phyloP scores from a whole-genome alignment of 1,140 invertebrate species.

The Bombyx mandarina region DNA sequence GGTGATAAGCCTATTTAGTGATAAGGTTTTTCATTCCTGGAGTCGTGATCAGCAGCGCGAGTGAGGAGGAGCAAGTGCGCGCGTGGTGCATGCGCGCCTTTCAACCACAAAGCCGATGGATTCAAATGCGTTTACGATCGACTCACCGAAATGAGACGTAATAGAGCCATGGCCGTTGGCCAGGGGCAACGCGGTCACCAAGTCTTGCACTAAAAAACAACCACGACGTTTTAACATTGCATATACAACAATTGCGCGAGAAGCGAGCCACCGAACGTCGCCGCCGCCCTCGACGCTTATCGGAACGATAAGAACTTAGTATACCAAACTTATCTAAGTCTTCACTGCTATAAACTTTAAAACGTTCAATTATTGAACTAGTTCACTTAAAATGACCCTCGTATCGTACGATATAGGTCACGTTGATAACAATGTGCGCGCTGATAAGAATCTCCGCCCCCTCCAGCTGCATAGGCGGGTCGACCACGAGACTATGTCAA shows the following conservation, averaged over 20 bases:
- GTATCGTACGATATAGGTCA: conserved; percentile 36
- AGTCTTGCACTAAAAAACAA: conserved; percentile 72
- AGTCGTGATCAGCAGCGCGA: conserved; percentile 27
- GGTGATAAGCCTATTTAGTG: too few species aligned
- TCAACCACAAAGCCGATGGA: conserved; percentile 66
- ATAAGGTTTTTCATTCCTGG: too few species aligned
- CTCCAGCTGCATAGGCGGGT: conserved; percentile 35
- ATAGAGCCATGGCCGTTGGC: conserved; percentile 70
- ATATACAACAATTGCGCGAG: conserved; percentile 28
- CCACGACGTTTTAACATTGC: conserved; percentile 66
- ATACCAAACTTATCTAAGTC: conserved; percentile 11
- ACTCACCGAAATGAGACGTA: conserved; percentile 70
- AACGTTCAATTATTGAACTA: not conserved
- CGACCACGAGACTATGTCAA: conserved; percentile 51
- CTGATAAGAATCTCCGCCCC: conserved; percentile 64
- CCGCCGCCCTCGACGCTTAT: conserved; percentile 5
- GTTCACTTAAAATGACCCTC: conserved; percentile 19
- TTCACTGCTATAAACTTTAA: conserved; percentile 5
- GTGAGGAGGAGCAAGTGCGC: conserved; percentile 47
- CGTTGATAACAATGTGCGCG: conserved; percentile 53
- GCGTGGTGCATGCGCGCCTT: conserved; percentile 57
- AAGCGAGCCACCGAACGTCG: not conserved
- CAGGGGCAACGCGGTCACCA: conserved; percentile 71
- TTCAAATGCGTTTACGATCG: conserved; percentile 53
- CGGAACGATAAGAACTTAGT: conserved; percentile 8